Percentiles rank a stretch among this genome's conserved stretches.
Conservation (phyloP, 2,888 invertebrate species). For the Cyaniris semiargus region DNA sequence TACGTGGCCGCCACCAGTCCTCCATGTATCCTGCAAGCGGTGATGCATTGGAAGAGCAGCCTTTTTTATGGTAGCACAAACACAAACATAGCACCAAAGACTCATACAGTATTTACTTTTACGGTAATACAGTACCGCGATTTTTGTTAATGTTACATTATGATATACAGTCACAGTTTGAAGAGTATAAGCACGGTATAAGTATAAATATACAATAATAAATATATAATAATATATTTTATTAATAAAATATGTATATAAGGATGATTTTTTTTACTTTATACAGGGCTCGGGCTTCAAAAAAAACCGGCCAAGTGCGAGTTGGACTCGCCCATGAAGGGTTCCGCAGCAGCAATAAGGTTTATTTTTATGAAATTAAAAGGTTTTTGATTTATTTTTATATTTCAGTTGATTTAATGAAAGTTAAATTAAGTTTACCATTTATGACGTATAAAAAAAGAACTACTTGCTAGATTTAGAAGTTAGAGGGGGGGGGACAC, state of each 20-base stretch:
- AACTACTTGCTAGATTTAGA: too few species aligned
- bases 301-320: too few species aligned
- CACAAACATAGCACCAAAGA: constrained; percentile 78
- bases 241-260: too few species aligned
- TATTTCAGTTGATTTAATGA: too few species aligned
- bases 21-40: constrained; percentile 98
- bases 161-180: constrained; percentile 30
- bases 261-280: not conserved
- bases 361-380: too few species aligned
- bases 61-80: constrained; percentile 81
- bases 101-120: constrained; percentile 79
- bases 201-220: not conserved
- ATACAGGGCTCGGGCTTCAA: not conserved
- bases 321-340: too few species aligned
- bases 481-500: too few species aligned
- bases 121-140: constrained; percentile 36
- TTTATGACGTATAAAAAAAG: too few species aligned
- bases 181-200: not conserved
- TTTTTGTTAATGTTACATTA: constrained; percentile 1
- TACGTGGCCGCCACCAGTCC: constrained; percentile 98
- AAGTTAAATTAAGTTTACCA: too few species aligned
- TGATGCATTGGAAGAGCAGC: constrained; percentile 89
- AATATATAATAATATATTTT: too few species aligned
- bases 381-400: too few species aligned
- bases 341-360: too few species aligned